These are phyloP conservation scores for Cataglyphis rosenhaueri DNA, from an alignment of 2,888 invertebrate genomes.

Conservation along the genomic window DNA sequence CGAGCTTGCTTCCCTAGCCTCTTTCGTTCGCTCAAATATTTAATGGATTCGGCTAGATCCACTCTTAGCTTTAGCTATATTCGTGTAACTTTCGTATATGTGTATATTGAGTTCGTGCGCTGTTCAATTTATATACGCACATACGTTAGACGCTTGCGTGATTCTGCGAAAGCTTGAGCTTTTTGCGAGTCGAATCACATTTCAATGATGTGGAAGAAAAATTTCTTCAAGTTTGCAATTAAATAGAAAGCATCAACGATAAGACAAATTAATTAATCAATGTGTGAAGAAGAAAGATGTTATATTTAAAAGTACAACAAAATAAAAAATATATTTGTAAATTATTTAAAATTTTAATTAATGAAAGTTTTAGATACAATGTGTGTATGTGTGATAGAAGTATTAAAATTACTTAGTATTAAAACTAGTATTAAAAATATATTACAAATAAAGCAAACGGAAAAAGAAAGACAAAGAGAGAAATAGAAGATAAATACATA, in stretches of 20 bases:
- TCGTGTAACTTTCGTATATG: constrained; percentile 47
- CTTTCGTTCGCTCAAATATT: constrained; percentile 75
- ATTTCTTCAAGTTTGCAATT: constrained; percentile 23
- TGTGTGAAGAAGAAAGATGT: neutral
- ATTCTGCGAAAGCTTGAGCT: constrained; percentile 29
- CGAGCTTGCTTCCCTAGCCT: constrained; percentile 65
- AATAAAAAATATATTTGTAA: neutral
- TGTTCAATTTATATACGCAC: constrained; percentile 49
- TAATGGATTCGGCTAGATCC: constrained; percentile 73
- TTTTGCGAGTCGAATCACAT: constrained; percentile 20
- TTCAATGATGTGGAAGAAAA: neutral
- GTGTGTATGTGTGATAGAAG: neutral
- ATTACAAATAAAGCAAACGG: neutral
- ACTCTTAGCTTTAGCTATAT: constrained; percentile 56
- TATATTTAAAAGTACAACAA: neutral
- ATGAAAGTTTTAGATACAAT: neutral
- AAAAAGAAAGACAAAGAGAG: neutral
- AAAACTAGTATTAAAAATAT: neutral
- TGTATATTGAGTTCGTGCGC: constrained; percentile 35
- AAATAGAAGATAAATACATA: neutral
- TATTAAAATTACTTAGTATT: neutral
- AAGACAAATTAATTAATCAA: neutral
- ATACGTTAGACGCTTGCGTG: constrained; percentile 16
- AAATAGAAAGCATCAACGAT: neutral
- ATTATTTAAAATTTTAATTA: neutral